These are phyloP conservation scores for Holocentrus rufus DNA, from an alignment of 2,797 vertebrate genomes.

Conservation along the genomic window DNA sequence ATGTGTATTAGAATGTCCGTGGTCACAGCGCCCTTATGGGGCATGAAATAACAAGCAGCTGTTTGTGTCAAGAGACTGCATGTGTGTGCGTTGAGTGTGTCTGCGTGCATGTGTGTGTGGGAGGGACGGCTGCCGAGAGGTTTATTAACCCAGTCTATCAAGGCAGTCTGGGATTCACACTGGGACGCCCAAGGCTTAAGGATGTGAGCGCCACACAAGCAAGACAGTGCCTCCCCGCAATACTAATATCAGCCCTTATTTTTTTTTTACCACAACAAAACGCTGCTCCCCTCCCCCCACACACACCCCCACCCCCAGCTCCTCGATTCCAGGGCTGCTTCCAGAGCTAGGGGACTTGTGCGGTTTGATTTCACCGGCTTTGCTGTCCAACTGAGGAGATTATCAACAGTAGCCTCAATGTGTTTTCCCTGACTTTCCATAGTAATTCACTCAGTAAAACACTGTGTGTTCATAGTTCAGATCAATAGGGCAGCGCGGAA, in stretches of 20 bases:
- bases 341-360: slow-evolving; percentile 42
- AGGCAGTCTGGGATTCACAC: slow-evolving; percentile 81
- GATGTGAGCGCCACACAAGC: slow-evolving; percentile 80
- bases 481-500: slow-evolving; percentile 24
- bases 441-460: slow-evolving; percentile 26
- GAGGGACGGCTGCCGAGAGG: slow-evolving; percentile 71
- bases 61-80: slow-evolving; percentile 67
- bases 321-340: slow-evolving; percentile 33
- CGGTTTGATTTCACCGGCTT: slow-evolving; percentile 66
- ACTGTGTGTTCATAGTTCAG: slow-evolving; percentile 41
- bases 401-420: slow-evolving; percentile 31
- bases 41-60: slow-evolving; percentile 86
- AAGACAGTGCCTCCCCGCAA: slow-evolving; percentile 75
- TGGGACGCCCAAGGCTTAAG: slow-evolving; percentile 83
- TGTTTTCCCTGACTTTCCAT: slow-evolving; percentile 22
- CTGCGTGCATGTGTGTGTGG: slow-evolving; percentile 37
- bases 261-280: slow-evolving; percentile 71
- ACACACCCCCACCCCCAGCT: slow-evolving; percentile 29
- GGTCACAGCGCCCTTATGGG: slow-evolving; percentile 82
- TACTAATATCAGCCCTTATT: slow-evolving; percentile 83
- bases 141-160: slow-evolving; percentile 86
- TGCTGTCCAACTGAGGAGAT: slow-evolving; percentile 51
- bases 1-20: slow-evolving; percentile 82
- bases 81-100: slow-evolving; percentile 41
- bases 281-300: slow-evolving; percentile 4